Evolutionary conservation across 2,888 invertebrate genomes (phyloP), one percentile per base, ranked within the genome.

Genomic region (Paralinhomoeus sp.): DNA sequence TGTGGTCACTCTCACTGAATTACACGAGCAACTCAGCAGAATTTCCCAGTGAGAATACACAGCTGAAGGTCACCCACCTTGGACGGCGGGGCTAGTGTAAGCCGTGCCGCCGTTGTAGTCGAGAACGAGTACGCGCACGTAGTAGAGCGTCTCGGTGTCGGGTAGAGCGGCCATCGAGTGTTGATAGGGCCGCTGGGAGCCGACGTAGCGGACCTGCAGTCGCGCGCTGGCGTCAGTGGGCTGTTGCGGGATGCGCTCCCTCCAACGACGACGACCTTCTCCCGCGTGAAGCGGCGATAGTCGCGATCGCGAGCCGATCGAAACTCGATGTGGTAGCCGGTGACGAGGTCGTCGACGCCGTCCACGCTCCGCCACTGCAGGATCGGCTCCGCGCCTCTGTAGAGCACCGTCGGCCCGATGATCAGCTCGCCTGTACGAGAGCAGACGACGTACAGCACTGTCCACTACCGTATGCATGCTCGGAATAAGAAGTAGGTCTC

Each of bases 141-240:
- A 5, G 23, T 18, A 24, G 38, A 56, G 54, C 31, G 46, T 49
- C 21, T 54, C 53, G 12, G 58, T 60, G 40, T 54, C 49, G 20
- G 60, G 58, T 20, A 61, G 49, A 33, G 54, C 54, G 40, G 51
- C 47, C 38, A 61, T 48, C 38, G 56, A 55, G 24, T 56, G 51
- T 34, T 52, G 50, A 49, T 61, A 61, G 5, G 59, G 55, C 24
- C 60, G 50, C 47, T 60, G 60, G 53, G 54, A 54, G 38, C 61
- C 61, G 31, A 52, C 47, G 47, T 53, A 61, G 2, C 17, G 33
- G 23, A 47, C 37, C 47, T 47, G 24, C 40, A 43, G 35, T 13
- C 20, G n/a, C 12, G 20, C 7, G 15, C 7, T 33, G 9, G n/a
- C n/a, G 12, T 17, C 7, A 5, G 5, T 31, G 9, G 9, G 31